phyloP scores from a whole-genome alignment of 1,140 invertebrate species.

The Drosophila bifasciata region DNA sequence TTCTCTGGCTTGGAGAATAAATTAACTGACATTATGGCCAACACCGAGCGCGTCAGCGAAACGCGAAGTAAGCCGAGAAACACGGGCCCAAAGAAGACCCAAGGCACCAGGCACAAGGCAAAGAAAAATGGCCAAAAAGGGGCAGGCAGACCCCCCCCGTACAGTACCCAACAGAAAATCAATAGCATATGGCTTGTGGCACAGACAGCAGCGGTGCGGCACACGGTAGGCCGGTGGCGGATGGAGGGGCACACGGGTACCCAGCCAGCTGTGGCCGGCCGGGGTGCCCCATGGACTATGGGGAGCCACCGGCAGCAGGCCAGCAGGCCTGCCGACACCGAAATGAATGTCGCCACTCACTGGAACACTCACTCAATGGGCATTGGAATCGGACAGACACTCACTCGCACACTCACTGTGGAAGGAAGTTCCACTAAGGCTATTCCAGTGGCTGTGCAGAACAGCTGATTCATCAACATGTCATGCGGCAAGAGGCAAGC shows the following conservation, averaged over 20 bases:
- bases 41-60: constrained; percentile 58
- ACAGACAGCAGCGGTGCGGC: constrained; percentile 16
- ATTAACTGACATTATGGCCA: constrained; percentile 69
- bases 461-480: constrained; percentile 73
- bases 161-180: constrained; percentile 45
- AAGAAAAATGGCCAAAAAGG: constrained; percentile 32
- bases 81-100: not conserved
- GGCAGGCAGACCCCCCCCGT: constrained; percentile 4
- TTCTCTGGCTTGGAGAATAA: constrained; percentile 64
- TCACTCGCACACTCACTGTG: constrained; percentile 12
- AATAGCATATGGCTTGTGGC: constrained; percentile 75
- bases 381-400: constrained; percentile 8
- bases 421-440: constrained; percentile 8
- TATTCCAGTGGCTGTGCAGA: constrained; percentile 61
- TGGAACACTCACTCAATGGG: not conserved
- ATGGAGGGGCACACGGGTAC: no score
- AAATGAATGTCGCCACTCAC: constrained; percentile 1
- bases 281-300: constrained; percentile 36
- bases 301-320: constrained; percentile 14
- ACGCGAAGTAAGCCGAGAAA: constrained; percentile 21
- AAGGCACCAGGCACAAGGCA: constrained; percentile 21
- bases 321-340: constrained; percentile 8
- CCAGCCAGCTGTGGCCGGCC: constrained; percentile 46
- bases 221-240: not conserved
- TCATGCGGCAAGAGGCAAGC: constrained; percentile 4